These are phyloP conservation scores for Caenorhabditis angaria DNA, from an alignment of 2,888 invertebrate genomes.

Conservation along the genomic window DNA sequence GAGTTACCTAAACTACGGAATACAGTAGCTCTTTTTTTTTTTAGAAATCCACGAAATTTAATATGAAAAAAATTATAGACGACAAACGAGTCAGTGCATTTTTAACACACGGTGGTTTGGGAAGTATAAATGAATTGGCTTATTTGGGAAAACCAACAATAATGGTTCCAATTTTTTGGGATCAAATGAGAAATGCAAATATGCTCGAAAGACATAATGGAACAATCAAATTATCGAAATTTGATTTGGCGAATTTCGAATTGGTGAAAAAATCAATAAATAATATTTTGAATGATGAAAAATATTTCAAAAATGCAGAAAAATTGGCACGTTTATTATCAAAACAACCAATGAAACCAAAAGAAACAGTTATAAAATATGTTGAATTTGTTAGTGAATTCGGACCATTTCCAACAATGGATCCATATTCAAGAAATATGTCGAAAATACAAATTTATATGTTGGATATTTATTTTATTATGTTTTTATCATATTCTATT, in stretches of 20 bases:
- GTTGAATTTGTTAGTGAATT: slow-evolving; percentile 29
- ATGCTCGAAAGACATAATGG: slow-evolving; percentile 38
- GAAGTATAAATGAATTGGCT: slow-evolving; percentile 40
- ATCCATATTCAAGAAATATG: slow-evolving; percentile 10
- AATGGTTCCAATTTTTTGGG: slow-evolving; percentile 45
- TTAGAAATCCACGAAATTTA: too few relatives aligned
- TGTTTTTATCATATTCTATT: not conserved
- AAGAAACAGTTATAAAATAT: slow-evolving; percentile 24
- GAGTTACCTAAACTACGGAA: too few relatives aligned
- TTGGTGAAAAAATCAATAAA: slow-evolving; percentile 19
- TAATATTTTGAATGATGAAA: slow-evolving; percentile 17
- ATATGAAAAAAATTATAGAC: slow-evolving; percentile 22
- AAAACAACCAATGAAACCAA: slow-evolving; percentile 26
- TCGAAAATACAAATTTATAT: not conserved
- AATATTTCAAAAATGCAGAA: slow-evolving; percentile 12
- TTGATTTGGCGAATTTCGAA: slow-evolving; percentile 18
- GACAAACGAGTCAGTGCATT: slow-evolving; percentile 24
- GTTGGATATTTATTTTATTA: not conserved
- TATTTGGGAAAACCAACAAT: slow-evolving; percentile 27
- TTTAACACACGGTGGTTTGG: slow-evolving; percentile 35
- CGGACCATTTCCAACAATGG: slow-evolving; percentile 27
- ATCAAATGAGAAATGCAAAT: slow-evolving; percentile 38
- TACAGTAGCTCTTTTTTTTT: too few relatives aligned
- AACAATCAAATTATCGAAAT: slow-evolving; percentile 31
- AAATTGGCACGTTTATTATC: slow-evolving; percentile 14